Evolutionary conservation across 2,888 invertebrate genomes (phyloP), one percentile per base, ranked within the genome.

Genomic region (Lottia gigantea): DNA sequence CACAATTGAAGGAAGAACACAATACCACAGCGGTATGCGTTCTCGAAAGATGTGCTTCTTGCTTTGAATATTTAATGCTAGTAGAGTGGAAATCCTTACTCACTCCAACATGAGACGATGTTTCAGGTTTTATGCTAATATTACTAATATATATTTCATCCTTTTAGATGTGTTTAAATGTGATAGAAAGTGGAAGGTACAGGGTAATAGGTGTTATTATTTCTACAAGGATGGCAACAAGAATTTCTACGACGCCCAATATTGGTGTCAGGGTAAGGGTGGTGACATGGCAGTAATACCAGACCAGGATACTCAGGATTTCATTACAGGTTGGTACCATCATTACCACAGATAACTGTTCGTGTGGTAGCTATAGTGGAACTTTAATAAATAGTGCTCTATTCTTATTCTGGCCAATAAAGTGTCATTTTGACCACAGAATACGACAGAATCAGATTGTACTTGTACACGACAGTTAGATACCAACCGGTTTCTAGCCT

Each of bases 221-320:
- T 62, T 49, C n/a, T 67, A 66, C 19, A 64, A 67, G 14, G 70
- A 71, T 26, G 65, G 68, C 12, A 62, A 49, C 1, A 46, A 68
- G 8, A 72, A 71, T 64, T 78, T 75, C 74, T 61, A 67, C 23
- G 46, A 68, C 16, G 78, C 77, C 3, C 55, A 74, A 1, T 16
- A 26, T 15, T 31, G 23, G 40, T 80, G 80, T 68, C 49, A 68
- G 12, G 16, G 25, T 23, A 66, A 66, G 12, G 74, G 73, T 8
- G 73, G 64, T 15, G 67, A 74, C 46, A 71, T 78, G 0, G 74
- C 68, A 1, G 62, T 67, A 0, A 67, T 75, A 25, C 66, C 47
- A 12, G 63, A 66, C 40, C 31, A n/a, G 14, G 62, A 46, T 19
- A 71, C 71, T 16, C 72, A 74, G 47, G 64, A 67, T 31, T 74